Evolutionary conservation across 2,113 vertebrate genomes (phyloP), one percentile per base, ranked within the genome.

Genomic region (Triplophysa tibetana): DNA sequence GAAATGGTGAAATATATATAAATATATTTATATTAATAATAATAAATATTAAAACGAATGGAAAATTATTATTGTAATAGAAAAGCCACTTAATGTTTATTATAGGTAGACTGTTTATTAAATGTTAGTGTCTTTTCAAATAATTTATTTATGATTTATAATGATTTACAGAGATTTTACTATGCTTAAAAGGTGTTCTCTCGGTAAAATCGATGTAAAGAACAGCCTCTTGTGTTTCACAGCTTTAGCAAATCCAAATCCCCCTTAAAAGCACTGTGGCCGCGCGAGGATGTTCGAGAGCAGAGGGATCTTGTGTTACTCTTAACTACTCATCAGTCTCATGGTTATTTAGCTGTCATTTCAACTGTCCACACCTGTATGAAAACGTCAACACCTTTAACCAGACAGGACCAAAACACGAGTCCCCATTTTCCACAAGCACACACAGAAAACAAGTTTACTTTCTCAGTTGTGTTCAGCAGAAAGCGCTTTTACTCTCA

Each of bases 401-500:
- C 5, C 33, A 38, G 33, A 38, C 33, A 8, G 0, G 2, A 69
- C n/a, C 33, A 2, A 69, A 50, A 38, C 6, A 38, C 4, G 33
- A 33, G 0, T 38, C 33, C 45, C 12, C 12, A 14, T 12, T 14
- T 12, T 50, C 12, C 66, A 54, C 2, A 1, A 19, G 17, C 8
- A 70, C 3, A 6, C 65, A 21, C 19, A 64, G 8, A 23, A 14
- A 16, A 13, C 50, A 61, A 12, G 33, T 38, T 38, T 0, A 6
- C 33, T 38, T 38, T 38, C 33, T 38, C 33, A 38, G 50, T 26
- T 33, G 33, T 54, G 4, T 67, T 72, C 62, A 38, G 73, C 72
- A 52, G 60, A 74, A 73, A 70, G 77, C 81, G 77, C 73, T 70
- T 41, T 69, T 52, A 69, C 79, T 82, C 43, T 16, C 29, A 74